Evolutionary conservation across 92 coral and sea anemone species (phyloP), one percentile per base, ranked within the genome.

Genomic region (Epizoanthus illoricatus): DNA sequence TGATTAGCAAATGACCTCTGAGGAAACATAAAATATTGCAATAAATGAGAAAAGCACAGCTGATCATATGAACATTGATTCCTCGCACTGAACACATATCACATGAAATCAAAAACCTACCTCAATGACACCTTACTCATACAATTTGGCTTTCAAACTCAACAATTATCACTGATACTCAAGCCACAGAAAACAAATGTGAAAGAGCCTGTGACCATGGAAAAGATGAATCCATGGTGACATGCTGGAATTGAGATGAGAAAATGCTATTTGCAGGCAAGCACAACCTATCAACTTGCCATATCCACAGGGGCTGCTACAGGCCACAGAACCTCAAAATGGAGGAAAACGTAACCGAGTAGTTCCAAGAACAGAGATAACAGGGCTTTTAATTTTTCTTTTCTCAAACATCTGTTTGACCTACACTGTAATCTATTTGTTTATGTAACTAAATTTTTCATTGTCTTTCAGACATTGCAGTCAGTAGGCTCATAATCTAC

Each of bases 301-400:
- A 66, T 18, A 66, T 66, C 13, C 28, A 66, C 43, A 28, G 40
- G 40, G 71, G 43, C 10, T 28, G 71, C 43, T 66, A 33, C 43
- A 66, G 71, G 40, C 71, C 71, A 66, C 71, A 66, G 40, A 45
- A 66, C 40, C 71, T 45, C 5, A 45, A 66, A 7, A 66, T 66
- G 45, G 13, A 66, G 40, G 40, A 45, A 66, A 66, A 28, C 28
- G 71, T 66, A 8, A 24, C 71, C 2, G 71, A 66, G 40, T 66
- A 45, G 71, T 66, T 66, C 40, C 71, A 66, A 66, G 71, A 66
- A 66, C 71, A 66, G 28, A 66, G 71, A 45, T 41, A 66, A 66
- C 71, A 66, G 40, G 71, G 71, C 40, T 24, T 15, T 11, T 16
- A 2, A 21, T 13, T 24, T 67, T 23, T 67, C 43, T 33, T 67